Evolutionary conservation across 2,888 invertebrate genomes (phyloP), one percentile per base, ranked within the genome.

Genomic region (Neoaliturus tenellus): DNA sequence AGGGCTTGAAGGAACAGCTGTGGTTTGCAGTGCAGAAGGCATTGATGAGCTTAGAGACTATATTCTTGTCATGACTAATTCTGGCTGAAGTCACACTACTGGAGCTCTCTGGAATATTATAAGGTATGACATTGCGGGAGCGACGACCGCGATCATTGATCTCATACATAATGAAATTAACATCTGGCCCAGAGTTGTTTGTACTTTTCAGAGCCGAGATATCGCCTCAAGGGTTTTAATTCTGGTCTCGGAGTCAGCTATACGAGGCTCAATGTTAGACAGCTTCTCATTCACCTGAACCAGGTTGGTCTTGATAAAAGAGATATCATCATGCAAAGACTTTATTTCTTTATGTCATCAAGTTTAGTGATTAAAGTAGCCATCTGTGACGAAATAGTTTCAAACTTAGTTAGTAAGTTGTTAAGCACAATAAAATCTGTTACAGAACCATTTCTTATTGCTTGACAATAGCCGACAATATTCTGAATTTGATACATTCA

Each of bases 401-500:
- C 4, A 6, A 35, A 6, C 4, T 35, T 4, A 6, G 35, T 35
- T 6, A 35, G 6, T n/a, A n/a, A n/a, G n/a, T n/a, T n/a, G n/a
- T n/a, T n/a, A n/a, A n/a, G n/a, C n/a, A n/a, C n/a, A n/a, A 35
- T 35, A 35, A 6, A 4, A 35, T 10, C 10, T 4, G 4, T 35
- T 35, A 35, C 35, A 35, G 10, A 35, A 35, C 10, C 10, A 10
- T 35, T 35, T 10, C 10, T 35, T 35, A 35, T 35, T 35, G 35
- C 6, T 35, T 4, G 35, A 10, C 35, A 35, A 69, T 8, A 69
- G 31, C 33, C n/a, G 5, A 33, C 69, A 5, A 69, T 69, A 69
- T n/a, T 69, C 69, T 3, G 31, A 10, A n/a, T 69, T 35, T 6
- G 69, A 69, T 1, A 69, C n/a, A 69, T 69, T 69, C 69, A 69